Base-by-base conservation (phyloP, 2,797 vertebrate genomes). In the Ispidina picta region DNA sequence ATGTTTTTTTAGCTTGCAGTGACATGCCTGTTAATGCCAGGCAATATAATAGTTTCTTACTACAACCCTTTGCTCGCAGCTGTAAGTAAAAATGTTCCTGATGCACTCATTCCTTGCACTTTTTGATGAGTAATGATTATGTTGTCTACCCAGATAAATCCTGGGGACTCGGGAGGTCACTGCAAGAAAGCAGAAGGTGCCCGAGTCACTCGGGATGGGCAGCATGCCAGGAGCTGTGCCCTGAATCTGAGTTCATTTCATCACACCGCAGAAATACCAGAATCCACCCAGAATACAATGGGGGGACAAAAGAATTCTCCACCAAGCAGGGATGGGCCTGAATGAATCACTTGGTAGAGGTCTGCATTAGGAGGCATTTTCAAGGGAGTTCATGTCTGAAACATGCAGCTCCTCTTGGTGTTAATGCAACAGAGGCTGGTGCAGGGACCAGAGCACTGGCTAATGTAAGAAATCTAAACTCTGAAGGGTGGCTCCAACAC, bases 1-100 rank as follows among this genome's bases (percentile, higher is more conserved):
- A 15, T 83, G 89, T 90, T 29, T 52, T 52, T 28, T 51, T 25
- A 65, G 28, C 89, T 76, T 79, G 75, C 75, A 93, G 84, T 64
- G 68, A 79, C 91, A 80, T 72, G 88, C 69, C 75, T 85, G 49
- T 29, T 76, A 78, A 69, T 73, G 59, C 66, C 58, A n/a, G 44
- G 77, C 91, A 78, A 31, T 56, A 49, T 29, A 70, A 76, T 71
- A 16, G 8, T 26, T 86, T 43, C 41, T 84, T 56, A 25, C 43
- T 79, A n/a, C 48, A 87, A 17, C 25, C 19, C 31, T 83, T 65
- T 85, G 35, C 58, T 80, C 80, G 35, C 37, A 48, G 73, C 66
- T 85, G 25, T 33, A 89, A 70, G 70, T 5, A 55, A 51, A 51
- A n/a, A 28, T n/a, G 2, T 70, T 44, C 39, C 39, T 66, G 43